Evolutionary conservation across 1,140 invertebrate species (phyloP).

Genomic region (Drosophila elegans): DNA sequence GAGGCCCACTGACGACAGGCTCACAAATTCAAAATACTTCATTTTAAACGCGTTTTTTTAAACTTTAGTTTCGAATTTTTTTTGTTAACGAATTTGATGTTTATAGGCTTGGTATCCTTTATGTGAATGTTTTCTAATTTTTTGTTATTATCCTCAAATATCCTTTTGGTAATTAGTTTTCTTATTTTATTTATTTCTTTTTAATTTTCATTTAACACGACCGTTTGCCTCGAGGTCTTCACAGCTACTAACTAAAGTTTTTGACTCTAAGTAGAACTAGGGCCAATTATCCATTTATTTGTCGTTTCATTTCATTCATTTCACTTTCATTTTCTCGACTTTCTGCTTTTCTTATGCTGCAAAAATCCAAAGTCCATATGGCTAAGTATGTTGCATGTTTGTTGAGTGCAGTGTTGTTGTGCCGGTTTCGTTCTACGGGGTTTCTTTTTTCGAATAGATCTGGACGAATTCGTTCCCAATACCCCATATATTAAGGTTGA

Average conservation of each 20-base stretch:
- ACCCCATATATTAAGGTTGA: constrained; percentile 56
- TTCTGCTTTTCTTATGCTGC: constrained; percentile 40
- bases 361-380: constrained; percentile 39
- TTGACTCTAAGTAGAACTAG: constrained; percentile 47
- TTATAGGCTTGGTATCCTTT: not conserved
- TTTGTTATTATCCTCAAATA: not conserved
- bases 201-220: constrained; percentile 18
- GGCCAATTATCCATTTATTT: constrained; percentile 57
- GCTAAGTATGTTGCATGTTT: constrained; percentile 25
- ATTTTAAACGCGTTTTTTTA: constrained; percentile 24
- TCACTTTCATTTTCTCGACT: constrained; percentile 8
- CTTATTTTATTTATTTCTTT: not conserved
- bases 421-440: constrained; percentile 34
- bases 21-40: constrained; percentile 80
- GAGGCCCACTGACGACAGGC: constrained; percentile 66
- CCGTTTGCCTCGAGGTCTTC: constrained; percentile 50
- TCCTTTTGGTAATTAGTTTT: constrained; percentile 22
- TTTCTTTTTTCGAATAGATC: constrained; percentile 27
- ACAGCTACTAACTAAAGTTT: constrained; percentile 55
- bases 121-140: not conserved
- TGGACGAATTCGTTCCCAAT: constrained; percentile 31
- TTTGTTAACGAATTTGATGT: too few relatives aligned
- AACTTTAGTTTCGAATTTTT: not conserved
- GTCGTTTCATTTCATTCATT: constrained; percentile 39
- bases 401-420: constrained; percentile 5